Percentiles rank a stretch among this genome's conserved stretches.
Conservation (phyloP, 2,113 vertebrate genomes). For the Boulengeromyrus knoepffleri region DNA sequence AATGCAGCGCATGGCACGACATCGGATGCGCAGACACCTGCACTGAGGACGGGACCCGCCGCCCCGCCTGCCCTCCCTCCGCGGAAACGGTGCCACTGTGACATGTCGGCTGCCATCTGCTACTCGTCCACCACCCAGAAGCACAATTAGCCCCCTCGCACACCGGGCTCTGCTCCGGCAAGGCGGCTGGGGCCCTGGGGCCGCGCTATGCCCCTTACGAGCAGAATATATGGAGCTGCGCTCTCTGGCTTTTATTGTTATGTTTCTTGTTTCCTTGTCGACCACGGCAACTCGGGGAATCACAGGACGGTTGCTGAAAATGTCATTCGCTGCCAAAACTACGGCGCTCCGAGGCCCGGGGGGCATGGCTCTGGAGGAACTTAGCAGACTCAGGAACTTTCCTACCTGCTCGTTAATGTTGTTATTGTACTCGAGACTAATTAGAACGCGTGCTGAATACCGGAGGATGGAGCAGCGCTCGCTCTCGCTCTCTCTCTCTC, state of each 20-base stretch:
- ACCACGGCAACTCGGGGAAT: background rate
- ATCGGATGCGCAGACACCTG: slow-evolving; percentile 37
- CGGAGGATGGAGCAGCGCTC: background rate
- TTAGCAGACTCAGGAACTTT: background rate
- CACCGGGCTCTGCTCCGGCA: background rate
- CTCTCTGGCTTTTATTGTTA: background rate
- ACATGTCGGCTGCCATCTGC: slow-evolving; percentile 23
- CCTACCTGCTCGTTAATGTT: background rate
- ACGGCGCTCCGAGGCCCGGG: too few species aligned
- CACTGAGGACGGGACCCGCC: slow-evolving; percentile 38
- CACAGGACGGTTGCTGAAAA: background rate
- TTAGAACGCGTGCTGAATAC: background rate
- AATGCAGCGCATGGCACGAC: slow-evolving; percentile 24
- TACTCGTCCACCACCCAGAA: slow-evolving; percentile 20
- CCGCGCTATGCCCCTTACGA: background rate
- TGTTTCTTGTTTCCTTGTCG: background rate
- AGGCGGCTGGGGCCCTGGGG: background rate
- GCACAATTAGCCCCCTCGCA: background rate
- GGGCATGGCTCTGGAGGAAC: background rate
- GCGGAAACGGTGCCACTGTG: slow-evolving; percentile 16
- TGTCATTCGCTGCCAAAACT: background rate
- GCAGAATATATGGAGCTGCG: background rate
- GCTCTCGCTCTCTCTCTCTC: background rate
- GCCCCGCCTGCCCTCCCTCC: slow-evolving; percentile 7
- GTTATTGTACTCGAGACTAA: background rate